phyloP scores from a whole-genome alignment of 2,888 invertebrate species.

The Rugalucina vietnamica region DNA sequence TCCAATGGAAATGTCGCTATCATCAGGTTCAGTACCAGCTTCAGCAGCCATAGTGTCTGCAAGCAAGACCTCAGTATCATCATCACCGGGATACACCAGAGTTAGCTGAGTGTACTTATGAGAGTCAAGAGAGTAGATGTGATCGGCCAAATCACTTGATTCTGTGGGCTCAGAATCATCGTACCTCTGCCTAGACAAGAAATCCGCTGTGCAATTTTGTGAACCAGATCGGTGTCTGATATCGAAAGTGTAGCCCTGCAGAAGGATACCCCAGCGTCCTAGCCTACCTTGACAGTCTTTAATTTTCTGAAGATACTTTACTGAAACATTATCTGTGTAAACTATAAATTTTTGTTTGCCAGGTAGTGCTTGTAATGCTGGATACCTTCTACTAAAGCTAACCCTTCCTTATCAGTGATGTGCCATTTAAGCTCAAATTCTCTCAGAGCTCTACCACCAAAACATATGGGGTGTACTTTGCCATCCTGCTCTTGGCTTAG shows the following conservation, averaged over 20 bases:
- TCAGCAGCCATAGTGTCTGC: not conserved
- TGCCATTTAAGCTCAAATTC: slow-evolving; percentile 43
- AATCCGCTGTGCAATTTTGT: slow-evolving; percentile 52
- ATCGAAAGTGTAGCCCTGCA: slow-evolving; percentile 20
- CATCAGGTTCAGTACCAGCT: not conserved
- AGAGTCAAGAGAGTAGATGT: not conserved
- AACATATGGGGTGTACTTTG: slow-evolving; percentile 34
- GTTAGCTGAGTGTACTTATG: not conserved
- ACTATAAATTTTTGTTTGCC: slow-evolving; percentile 47
- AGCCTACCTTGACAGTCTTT: slow-evolving; percentile 49
- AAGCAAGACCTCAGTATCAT: not conserved
- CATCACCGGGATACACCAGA: not conserved
- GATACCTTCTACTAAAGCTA: slow-evolving; percentile 62
- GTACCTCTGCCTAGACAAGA: slow-evolving; percentile 46
- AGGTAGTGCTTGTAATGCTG: slow-evolving; percentile 51
- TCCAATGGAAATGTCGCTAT: not conserved
- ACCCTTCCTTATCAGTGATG: slow-evolving; percentile 53
- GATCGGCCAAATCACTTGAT: slow-evolving; percentile 11
- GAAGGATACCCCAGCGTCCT: slow-evolving; percentile 36
- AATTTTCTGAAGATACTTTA: slow-evolving; percentile 50
- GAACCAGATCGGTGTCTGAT: slow-evolving; percentile 26
- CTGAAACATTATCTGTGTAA: slow-evolving; percentile 54
- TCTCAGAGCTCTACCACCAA: slow-evolving; percentile 46
- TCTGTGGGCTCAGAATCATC: not conserved
- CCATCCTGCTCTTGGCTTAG: slow-evolving; percentile 31